Percentiles rank a stretch among this genome's conserved stretches.
phyloP scores from a whole-genome alignment of 2,113 vertebrate species.

The Chaetodon trifascialis region DNA sequence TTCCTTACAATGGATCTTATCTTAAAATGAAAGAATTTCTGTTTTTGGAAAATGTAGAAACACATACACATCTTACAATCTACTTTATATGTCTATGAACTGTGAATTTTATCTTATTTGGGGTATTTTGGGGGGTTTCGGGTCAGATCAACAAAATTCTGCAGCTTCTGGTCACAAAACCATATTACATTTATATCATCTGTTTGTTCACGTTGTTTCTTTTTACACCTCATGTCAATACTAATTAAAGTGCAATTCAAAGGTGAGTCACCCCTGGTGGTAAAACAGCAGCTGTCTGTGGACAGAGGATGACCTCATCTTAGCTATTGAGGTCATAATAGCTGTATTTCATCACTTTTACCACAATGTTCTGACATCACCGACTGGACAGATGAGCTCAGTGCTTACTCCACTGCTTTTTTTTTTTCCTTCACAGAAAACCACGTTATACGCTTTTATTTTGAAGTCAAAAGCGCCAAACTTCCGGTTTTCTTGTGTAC shows the following conservation, averaged over 20 bases:
- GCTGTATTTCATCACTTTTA: neutral
- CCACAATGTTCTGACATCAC: constrained; percentile 15
- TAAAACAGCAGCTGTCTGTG: neutral
- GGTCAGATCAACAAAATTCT: no score
- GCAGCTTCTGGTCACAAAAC: neutral
- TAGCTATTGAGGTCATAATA: constrained; percentile 40
- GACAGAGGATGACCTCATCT: constrained; percentile 44
- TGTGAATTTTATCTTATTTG: no score
- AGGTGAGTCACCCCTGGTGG: constrained; percentile 30
- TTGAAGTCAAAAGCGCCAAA: constrained; percentile 26
- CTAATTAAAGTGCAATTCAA: neutral
- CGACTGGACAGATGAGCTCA: neutral
- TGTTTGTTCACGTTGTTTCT: neutral
- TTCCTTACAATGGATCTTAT: neutral
- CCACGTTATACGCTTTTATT: constrained; percentile 44
- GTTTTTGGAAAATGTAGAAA: neutral
- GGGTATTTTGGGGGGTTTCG: no score
- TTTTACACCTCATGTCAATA: neutral
- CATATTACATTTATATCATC: neutral
- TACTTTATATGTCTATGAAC: no score
- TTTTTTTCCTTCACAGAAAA: neutral
- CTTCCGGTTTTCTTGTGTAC: constrained; percentile 17
- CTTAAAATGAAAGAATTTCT: neutral
- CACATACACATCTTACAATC: no score
- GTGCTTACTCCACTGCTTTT: neutral